Percentiles rank a stretch among this genome's conserved stretches.
These are phyloP conservation scores for Phataginus tetradactyla DNA, from an alignment of 2,797 vertebrate genomes.

Conservation along the genomic window DNA sequence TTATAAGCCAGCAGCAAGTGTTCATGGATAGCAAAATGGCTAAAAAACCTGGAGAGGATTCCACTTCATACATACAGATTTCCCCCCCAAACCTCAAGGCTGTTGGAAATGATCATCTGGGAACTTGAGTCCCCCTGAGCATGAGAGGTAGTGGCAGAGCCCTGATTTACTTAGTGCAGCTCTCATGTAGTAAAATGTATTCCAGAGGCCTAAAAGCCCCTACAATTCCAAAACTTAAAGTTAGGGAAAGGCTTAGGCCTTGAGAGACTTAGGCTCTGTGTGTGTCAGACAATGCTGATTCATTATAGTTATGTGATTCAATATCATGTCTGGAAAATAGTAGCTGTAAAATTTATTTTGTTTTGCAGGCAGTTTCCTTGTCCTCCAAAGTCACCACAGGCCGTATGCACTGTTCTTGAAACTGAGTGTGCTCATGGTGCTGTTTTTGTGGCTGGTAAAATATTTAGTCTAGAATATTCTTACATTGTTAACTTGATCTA, in stretches of 20 bases:
- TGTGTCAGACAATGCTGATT: background rate
- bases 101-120: slow-evolving; percentile 20
- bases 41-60: background rate
- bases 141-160: background rate
- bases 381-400: slow-evolving; percentile 89
- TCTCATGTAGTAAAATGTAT: background rate
- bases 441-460: slow-evolving; percentile 95
- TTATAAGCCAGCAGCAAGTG: background rate
- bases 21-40: background rate
- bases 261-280: background rate
- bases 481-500: background rate
- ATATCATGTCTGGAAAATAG: slow-evolving; percentile 24
- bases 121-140: background rate
- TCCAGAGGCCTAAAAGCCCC: background rate
- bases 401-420: slow-evolving; percentile 88
- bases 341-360: slow-evolving; percentile 55
- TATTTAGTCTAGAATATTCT: slow-evolving; percentile 60
- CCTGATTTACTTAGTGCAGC: background rate
- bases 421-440: slow-evolving; percentile 93
- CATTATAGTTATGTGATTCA: slow-evolving; percentile 44
- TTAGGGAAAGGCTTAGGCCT: background rate
- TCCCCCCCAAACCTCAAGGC: background rate
- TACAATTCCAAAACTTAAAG: background rate
- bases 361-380: slow-evolving; percentile 90
- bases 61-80: background rate